Conservation (phyloP, 2,797 vertebrate genomes). For the Spheniscus humboldti region DNA sequence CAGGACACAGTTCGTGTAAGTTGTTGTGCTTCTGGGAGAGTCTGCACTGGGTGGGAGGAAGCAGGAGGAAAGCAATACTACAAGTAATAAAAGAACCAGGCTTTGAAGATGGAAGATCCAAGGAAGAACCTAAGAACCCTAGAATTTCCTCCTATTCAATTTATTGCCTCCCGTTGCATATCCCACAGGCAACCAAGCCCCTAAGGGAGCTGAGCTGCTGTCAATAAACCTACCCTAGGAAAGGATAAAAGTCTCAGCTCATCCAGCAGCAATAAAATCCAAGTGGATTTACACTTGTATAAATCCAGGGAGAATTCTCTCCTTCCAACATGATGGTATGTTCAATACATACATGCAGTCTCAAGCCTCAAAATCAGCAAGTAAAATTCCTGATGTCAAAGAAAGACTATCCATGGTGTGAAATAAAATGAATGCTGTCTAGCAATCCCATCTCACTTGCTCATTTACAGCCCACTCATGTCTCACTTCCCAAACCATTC, state of each 20-base stretch:
- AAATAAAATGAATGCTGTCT: conserved; percentile 59
- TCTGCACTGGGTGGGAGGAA: background rate
- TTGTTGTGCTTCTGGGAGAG: background rate
- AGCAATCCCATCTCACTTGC: conserved; percentile 31
- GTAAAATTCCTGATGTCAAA: conserved; percentile 68
- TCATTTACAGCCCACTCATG: conserved; percentile 43
- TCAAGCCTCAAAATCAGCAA: conserved; percentile 62
- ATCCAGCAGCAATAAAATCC: conserved; percentile 23
- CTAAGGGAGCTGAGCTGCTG: background rate
- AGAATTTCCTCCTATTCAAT: background rate
- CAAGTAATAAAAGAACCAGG: background rate
- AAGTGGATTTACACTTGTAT: conserved; percentile 10
- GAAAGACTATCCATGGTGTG: conserved; percentile 55
- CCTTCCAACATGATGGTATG: background rate
- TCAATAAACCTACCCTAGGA: background rate
- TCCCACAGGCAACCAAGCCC: background rate
- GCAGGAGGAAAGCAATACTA: background rate
- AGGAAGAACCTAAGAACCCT: background rate
- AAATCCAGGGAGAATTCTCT: conserved; percentile 49
- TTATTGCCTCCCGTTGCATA: background rate
- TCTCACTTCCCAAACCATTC: conserved; percentile 47
- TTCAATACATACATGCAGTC: background rate
- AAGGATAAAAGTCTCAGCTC: conserved; percentile 14
- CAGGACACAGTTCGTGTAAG: background rate
- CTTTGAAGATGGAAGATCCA: background rate